phyloP scores from a whole-genome alignment of 2,888 invertebrate species.

The Chaitophorus viminalis region DNA sequence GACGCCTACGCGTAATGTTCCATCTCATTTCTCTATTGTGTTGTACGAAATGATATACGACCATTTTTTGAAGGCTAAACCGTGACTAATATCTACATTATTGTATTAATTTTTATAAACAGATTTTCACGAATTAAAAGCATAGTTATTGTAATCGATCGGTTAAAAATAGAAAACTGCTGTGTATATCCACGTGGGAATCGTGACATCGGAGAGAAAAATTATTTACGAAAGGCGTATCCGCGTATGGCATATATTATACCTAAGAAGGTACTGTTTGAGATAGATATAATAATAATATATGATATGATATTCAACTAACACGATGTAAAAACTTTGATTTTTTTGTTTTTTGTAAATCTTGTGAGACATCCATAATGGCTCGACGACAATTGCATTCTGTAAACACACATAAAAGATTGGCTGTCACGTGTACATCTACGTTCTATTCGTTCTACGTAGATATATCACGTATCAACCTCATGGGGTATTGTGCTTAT shows the following conservation, averaged over 20 bases:
- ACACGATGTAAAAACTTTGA: not conserved
- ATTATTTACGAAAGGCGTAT: not conserved
- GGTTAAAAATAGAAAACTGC: not conserved
- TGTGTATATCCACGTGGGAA: not conserved
- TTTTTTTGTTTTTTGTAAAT: not conserved
- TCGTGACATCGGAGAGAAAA: not conserved
- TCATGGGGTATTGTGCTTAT: too few species aligned
- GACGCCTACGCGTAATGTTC: slow-evolving; percentile 2
- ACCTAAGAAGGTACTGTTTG: too few species aligned
- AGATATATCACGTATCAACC: too few species aligned
- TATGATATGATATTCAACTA: not conserved
- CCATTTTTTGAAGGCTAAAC: not conserved
- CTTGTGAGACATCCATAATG: not conserved
- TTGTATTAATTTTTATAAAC: not conserved
- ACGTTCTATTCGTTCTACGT: too few species aligned
- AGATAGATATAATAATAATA: too few species aligned
- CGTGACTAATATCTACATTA: slow-evolving; percentile 21
- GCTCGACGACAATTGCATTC: not conserved
- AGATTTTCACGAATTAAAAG: slow-evolving; percentile 5
- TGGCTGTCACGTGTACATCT: too few species aligned
- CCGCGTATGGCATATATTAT: too few species aligned
- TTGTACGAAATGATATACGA: not conserved
- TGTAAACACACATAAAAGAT: too few species aligned
- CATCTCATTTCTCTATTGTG: slow-evolving; percentile 5
- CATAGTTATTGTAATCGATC: slow-evolving; percentile 1